Conservation (phyloP, 2,888 invertebrate genomes). For the Cosmopolites sordidus region DNA sequence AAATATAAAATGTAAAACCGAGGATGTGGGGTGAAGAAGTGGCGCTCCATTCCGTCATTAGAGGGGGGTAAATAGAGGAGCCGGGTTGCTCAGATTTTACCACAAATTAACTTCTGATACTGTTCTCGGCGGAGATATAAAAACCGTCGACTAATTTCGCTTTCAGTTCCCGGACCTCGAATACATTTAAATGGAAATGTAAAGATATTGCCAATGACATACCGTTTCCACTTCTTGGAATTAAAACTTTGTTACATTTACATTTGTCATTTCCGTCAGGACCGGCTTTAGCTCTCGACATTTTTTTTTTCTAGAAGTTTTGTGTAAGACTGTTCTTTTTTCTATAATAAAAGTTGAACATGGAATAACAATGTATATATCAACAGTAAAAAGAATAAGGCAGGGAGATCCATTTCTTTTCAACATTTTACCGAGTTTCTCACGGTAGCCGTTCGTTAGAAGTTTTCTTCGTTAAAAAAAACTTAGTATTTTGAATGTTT, state of each 20-base stretch:
- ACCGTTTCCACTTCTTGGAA: slow-evolving; percentile 39
- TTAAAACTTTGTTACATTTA: slow-evolving; percentile 43
- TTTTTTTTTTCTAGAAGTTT: slow-evolving; percentile 1
- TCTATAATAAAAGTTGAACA: no score
- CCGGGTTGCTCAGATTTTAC: slow-evolving; percentile 47
- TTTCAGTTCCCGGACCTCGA: slow-evolving; percentile 34
- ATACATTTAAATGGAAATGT: slow-evolving; percentile 50
- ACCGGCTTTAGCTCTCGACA: slow-evolving; percentile 6
- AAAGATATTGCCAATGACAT: slow-evolving; percentile 46
- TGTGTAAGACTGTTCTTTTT: no score
- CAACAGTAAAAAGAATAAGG: no score
- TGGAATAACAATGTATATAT: no score
- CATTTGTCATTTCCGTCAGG: slow-evolving; percentile 25
- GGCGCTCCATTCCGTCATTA: slow-evolving; percentile 44
- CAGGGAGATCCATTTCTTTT: no score
- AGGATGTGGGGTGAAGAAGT: slow-evolving; percentile 22
- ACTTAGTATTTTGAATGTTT: no score
- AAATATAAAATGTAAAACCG: slow-evolving; percentile 40
- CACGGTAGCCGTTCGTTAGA: no score
- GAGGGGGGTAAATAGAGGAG: slow-evolving; percentile 42
- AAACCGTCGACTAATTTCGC: slow-evolving; percentile 46
- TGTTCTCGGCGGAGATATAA: slow-evolving; percentile 50
- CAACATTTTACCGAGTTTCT: no score
- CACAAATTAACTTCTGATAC: slow-evolving; percentile 51
- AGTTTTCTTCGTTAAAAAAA: no score